Evolutionary conservation across 2,888 invertebrate species (phyloP), one percentile per base, ranked within the genome.

Genomic region (Eucriotettix oculatus): DNA sequence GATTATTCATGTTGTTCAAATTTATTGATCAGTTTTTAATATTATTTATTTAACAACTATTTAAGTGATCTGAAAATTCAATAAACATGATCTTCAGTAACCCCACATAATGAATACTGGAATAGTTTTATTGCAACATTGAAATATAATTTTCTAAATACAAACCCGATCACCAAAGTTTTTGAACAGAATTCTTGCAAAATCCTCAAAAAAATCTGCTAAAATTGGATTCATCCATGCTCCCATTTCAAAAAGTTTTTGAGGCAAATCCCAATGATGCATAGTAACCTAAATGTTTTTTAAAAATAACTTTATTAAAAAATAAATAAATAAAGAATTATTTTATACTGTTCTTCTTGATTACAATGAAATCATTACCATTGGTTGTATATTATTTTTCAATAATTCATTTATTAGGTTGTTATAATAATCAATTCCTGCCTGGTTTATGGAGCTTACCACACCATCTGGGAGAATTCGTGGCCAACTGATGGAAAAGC

Each of bases 131-230:
- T n/a, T n/a, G n/a, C n/a, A n/a, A n/a, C n/a, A n/a, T n/a, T n/a
- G n/a, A n/a, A 29, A 29, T 29, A 29, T 29, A 29, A 29, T 29
- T 29, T 29, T 29, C 29, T 29, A 29, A 5, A 29, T 5, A 54
- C 54, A 16, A 61, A 76, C 78, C 60, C 76, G 72, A 61, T 78
- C 77, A 5, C 78, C 78, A 62, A 76, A 78, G 40, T 68, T 67
- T 53, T 71, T 66, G 64, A 70, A 80, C 0, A 72, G 71, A 48
- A 76, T 69, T 29, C 73, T 68, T 0, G 78, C 77, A 64, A 78
- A 80, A 16, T 75, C 75, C 59, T 71, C 73, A 60, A 77, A 79
- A 73, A 78, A 78, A 43, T 74, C 71, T 0, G 74, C 66, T 53
- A 78, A 66, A 0, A 74, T 53, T 1, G 75, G 71, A 63, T 76